Evolutionary conservation across 1,140 invertebrate species (phyloP), one percentile per base, ranked within the genome.

Genomic region (Panagrolaimus sp.): DNA sequence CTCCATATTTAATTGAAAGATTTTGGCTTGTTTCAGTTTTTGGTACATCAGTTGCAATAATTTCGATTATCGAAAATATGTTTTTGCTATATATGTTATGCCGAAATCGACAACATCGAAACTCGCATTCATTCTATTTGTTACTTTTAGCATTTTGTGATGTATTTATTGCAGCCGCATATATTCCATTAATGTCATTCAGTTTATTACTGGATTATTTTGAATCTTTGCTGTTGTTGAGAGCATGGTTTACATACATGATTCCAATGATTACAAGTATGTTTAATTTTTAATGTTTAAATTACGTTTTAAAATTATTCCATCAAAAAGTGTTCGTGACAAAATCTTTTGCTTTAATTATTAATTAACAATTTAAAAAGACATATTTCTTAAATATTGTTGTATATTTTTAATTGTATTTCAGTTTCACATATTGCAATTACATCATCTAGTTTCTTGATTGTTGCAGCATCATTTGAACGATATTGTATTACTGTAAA

Each of bases 161-260:
- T 61, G 51, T 81, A 8, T 69, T 78, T 31, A 80, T 79, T 25
- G 74, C 69, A 11, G 64, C 68, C 20, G 73, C 79, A 8, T 79
- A 79, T 45, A 73, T 79, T 44, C 79, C 79, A 13, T 67, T 79
- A 64, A 79, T 79, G 78, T 74, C 71, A 62, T n/a, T 81, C 14
- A 74, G 63, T 62, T n/a, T 79, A 1, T 65, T 79, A n/a, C 47
- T 75, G 11, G 78, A 79, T 64, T 81, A 79, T 68, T 63, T 70
- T 9, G 46, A 79, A 51, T 76, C 76, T 0, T 66, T 73, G 5
- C n/a, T 72, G 0, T 47, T 79, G 11, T 25, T 69, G 20, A 20
- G 66, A 67, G 74, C 46, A 20, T 72, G 71, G 64, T 78, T 69
- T 38, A 16, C 72, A 53, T 78, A 78, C 42, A 77, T 77, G 75